These are phyloP conservation scores for Molossus alvarezi DNA, from an alignment of 2,797 vertebrate genomes.

Conservation along the genomic window DNA sequence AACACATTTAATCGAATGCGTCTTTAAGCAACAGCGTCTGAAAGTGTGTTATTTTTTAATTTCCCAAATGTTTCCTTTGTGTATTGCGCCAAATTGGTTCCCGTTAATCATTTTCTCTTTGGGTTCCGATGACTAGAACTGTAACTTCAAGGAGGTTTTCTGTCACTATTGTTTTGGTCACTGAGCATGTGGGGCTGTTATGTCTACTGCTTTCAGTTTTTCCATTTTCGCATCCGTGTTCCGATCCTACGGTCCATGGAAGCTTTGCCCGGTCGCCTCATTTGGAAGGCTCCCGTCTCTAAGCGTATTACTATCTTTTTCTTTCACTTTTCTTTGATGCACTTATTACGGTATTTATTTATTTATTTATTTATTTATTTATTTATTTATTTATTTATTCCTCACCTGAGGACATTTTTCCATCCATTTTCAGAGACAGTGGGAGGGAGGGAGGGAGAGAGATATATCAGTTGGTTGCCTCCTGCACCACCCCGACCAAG, in stretches of 20 bases:
- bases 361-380: not conserved
- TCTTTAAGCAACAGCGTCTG: slow-evolving; percentile 14
- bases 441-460: too few species aligned
- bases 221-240: not conserved
- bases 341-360: not conserved
- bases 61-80: not conserved
- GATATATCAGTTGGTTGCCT: too few species aligned
- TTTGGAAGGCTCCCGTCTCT: not conserved
- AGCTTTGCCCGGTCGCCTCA: not conserved
- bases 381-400: not conserved
- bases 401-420: too few species aligned
- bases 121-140: not conserved
- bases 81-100: not conserved
- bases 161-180: not conserved
- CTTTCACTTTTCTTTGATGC: not conserved
- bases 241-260: not conserved
- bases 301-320: not conserved
- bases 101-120: not conserved
- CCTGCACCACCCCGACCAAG: too few species aligned
- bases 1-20: not conserved
- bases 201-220: not conserved
- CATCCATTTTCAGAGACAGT: too few species aligned
- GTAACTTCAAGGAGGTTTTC: not conserved
- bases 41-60: slow-evolving; percentile 29
- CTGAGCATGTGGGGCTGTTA: not conserved